Evolutionary conservation across 2,113 vertebrate genomes (phyloP), one percentile per base, ranked within the genome.

Genomic region (Lasiurus cinereus): DNA sequence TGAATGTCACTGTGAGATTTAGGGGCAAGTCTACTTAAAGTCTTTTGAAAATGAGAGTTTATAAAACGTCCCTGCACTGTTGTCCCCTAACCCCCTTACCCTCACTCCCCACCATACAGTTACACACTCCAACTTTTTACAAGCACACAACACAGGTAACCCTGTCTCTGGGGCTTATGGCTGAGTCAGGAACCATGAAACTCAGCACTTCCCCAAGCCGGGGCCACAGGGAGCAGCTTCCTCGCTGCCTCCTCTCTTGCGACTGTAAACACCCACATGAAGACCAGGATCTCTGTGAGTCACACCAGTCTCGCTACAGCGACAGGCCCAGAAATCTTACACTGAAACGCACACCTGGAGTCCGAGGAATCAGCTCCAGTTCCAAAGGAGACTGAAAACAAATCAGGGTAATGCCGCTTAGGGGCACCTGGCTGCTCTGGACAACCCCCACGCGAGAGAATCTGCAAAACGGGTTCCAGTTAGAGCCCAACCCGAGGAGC

Each of bases 1-100:
- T 24, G 10, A 50, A 33, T 29, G 27, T 56, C 62, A 29, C 22
- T 54, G 0, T 14, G 72, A 80, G 50, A 64, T 15, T 16, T 21
- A 73, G 5, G 33, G 52, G n/a, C 33, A 48, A 19, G 48, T 36
- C 48, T 22, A 39, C 10, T n/a, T 27, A 62, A 76, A 86, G 36
- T 43, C 83, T 95, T 90, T n/a, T 46, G 66, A 84, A 88, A 83
- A 80, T 70, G 11, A 67, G 50, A 54, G 31, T 77, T 92, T 52
- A 84, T 59, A 62, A 50, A 29, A 85, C 76, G 43, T 4, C 70
- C 36, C 29, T 0, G 29, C 12, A 48, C 19, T 4, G 5, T 36
- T 33, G 12, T 50, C 16, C 52, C 16, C 39, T 27, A 62, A 2
- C n/a, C 2, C n/a, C 54, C 31, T 73, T 1, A 1, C 16, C 67